A percentile compares a stretch with the other conserved stretches of the same genome.
phyloP scores from a whole-genome alignment of 1,140 invertebrate species.

The Solenopsis invicta region DNA sequence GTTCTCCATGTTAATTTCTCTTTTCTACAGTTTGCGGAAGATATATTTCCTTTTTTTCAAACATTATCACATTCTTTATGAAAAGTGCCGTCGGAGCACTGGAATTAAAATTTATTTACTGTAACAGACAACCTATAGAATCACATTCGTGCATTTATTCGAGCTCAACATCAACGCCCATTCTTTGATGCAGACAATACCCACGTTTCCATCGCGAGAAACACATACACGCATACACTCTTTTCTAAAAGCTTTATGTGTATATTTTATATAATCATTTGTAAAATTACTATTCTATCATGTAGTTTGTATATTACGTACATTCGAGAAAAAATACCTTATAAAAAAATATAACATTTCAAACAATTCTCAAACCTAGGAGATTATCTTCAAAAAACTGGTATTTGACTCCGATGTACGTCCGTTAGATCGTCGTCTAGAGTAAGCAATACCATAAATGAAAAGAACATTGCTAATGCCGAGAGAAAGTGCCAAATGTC shows the following conservation, averaged over 20 bases:
- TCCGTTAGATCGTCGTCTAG: slow-evolving; percentile 93
- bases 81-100: neutral
- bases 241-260: slow-evolving; percentile 47
- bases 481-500: slow-evolving; percentile 97
- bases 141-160: neutral
- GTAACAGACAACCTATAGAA: slow-evolving; percentile 31
- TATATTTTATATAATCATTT: slow-evolving; percentile 64
- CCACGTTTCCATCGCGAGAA: slow-evolving; percentile 55
- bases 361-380: slow-evolving; percentile 79
- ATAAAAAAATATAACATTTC: slow-evolving; percentile 58
- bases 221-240: neutral
- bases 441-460: slow-evolving; percentile 93
- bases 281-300: slow-evolving; percentile 55
- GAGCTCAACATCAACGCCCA: neutral
- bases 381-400: slow-evolving; percentile 90
- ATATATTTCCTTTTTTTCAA: neutral
- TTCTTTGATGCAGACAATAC: slow-evolving; percentile 17
- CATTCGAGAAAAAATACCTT: slow-evolving; percentile 29
- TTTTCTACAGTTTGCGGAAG: neutral
- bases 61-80: slow-evolving; percentile 5
- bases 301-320: slow-evolving; percentile 50
- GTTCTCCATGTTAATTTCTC: neutral
- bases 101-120: slow-evolving; percentile 16
- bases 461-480: slow-evolving; percentile 94
- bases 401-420: slow-evolving; percentile 90